phyloP scores from a whole-genome alignment of 2,113 vertebrate genomes.

The Epinephelus cyanopodus region DNA sequence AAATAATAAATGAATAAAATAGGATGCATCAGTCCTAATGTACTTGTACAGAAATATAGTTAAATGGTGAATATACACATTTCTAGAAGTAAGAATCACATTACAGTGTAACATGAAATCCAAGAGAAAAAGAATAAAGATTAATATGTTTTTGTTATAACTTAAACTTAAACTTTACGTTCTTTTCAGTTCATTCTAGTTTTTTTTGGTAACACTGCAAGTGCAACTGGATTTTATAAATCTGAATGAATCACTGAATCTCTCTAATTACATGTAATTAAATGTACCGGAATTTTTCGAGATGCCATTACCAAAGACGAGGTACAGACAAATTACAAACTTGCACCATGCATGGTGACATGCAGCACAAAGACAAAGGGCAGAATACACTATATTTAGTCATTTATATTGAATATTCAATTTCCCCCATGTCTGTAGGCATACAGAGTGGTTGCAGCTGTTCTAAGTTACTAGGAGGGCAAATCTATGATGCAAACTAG shows the following conservation, averaged over 20 bases:
- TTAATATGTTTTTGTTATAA: neutral
- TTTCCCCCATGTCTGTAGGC: neutral
- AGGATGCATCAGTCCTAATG: neutral
- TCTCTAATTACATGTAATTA: constrained; percentile 29
- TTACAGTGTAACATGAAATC: neutral
- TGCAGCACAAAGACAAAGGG: constrained; percentile 2
- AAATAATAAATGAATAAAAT: neutral
- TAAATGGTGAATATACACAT: neutral
- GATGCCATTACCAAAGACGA: neutral
- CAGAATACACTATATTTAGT: neutral
- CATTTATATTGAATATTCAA: neutral
- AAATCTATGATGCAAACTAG: constrained; percentile 3
- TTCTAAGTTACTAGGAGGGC: neutral
- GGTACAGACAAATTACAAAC: constrained; percentile 3
- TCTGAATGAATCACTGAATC: constrained; percentile 5
- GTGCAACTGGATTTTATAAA: neutral
- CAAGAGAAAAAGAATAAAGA: neutral
- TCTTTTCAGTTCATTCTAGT: neutral
- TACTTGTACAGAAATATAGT: neutral
- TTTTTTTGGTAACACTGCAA: constrained; percentile 17
- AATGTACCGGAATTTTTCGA: constrained; percentile 26
- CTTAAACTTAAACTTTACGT: neutral
- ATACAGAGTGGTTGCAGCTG: neutral
- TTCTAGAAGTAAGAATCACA: neutral
- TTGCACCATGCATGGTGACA: neutral